phyloP scores from a whole-genome alignment of 2,113 vertebrate genomes.

The Caloenas nicobarica region DNA sequence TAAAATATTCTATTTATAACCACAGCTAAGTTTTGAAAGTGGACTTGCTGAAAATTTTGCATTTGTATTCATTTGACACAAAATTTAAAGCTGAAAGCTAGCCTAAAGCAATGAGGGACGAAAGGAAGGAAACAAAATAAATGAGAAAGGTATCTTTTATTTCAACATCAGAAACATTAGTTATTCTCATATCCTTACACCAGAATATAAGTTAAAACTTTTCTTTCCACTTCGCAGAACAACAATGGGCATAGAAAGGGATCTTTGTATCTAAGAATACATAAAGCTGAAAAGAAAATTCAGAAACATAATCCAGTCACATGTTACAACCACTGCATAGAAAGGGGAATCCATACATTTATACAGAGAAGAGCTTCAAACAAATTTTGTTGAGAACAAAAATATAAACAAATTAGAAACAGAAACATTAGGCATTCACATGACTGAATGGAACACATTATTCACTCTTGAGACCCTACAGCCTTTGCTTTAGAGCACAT shows the following conservation, averaged over 20 bases:
- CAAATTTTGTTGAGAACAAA: neutral
- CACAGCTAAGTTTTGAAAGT: neutral
- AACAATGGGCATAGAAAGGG: neutral
- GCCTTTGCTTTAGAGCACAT: neutral
- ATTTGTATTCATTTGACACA: neutral
- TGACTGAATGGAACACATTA: neutral
- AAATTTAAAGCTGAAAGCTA: neutral
- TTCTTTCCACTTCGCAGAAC: neutral
- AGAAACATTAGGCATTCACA: neutral
- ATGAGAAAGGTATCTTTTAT: neutral
- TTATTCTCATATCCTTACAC: neutral
- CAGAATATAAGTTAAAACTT: neutral
- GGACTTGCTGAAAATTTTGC: neutral
- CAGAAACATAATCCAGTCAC: neutral
- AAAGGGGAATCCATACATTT: neutral
- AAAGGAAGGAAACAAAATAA: neutral
- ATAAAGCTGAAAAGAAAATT: neutral
- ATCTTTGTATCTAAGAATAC: neutral
- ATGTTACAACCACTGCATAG: neutral
- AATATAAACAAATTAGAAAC: slow-evolving; percentile 35
- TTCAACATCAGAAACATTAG: neutral
- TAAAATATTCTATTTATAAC: neutral
- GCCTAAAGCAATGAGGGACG: neutral
- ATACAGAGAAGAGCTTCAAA: neutral
- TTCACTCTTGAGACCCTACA: neutral